Evolutionary conservation across 1,140 invertebrate genomes (phyloP), one percentile per base, ranked within the genome.

Genomic region (Cydia amplana): DNA sequence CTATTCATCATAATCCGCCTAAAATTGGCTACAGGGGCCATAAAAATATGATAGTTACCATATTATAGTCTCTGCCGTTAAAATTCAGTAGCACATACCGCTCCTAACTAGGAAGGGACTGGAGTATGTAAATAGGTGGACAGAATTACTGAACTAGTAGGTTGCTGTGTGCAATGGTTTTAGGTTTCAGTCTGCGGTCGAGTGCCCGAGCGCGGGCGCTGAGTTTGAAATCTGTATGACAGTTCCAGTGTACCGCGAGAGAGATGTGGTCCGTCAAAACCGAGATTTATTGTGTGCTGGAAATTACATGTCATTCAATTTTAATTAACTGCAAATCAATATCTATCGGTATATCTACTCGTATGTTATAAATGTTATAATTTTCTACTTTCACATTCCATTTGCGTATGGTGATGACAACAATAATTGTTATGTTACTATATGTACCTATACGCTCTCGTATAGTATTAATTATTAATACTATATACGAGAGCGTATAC

Each of bases 121-220:
- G 6, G 18, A 60, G 16, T 36, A 18, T 18, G 6, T 51, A 51
- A 16, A 20, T 32, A 36, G 25, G 64, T 67, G 64, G 28, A 67
- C 64, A 32, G 64, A 23, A 16, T 28, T 1, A 65, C 25, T 65
- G 64, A 70, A 7, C 70, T 65, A 74, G 23, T 78, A 75, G 74
- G 72, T 79, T 76, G 51, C 51, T 78, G 72, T 75, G 60, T 20
- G 72, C 70, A 36, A 74, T 55, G 79, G 82, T 84, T 77, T 84
- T 72, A 76, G 78, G 78, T 85, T 84, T 76, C 84, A 82, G 76
- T 82, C 78, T 86, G 83, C 82, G 83, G 82, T 83, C 74, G 81
- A 83, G 82, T 81, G 79, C 55, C 3, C 55, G 20, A 83, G 55
- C 36, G 73, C 55, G 79, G 80, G 83, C 81, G 83, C 83, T 77